Evolutionary conservation across 2,113 vertebrate genomes (phyloP).

Genomic region (Polyodon spathula): DNA sequence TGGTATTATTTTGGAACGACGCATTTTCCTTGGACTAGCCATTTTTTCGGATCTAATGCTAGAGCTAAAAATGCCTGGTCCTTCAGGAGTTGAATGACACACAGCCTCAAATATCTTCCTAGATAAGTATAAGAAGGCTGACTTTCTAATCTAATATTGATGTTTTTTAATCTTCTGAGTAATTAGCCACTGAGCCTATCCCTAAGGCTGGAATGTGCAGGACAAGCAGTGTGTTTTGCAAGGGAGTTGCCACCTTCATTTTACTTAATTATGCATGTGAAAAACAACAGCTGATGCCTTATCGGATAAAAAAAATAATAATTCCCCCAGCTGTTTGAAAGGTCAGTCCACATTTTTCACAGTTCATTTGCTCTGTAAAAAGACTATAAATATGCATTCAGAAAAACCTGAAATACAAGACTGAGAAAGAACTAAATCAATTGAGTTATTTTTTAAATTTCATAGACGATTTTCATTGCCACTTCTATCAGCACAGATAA

Average conservation of each 20-base stretch:
- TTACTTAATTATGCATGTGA: slow-evolving; percentile 1
- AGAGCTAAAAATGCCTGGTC: no score
- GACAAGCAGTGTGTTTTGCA: neutral
- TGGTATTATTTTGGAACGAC: no score
- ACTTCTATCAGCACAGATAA: slow-evolving; percentile 22
- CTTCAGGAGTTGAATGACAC: no score
- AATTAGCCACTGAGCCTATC: neutral
- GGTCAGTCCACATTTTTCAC: neutral
- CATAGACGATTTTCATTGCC: slow-evolving; percentile 33
- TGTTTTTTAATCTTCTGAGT: neutral
- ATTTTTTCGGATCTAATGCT: no score
- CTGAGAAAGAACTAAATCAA: no score
- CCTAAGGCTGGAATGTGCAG: neutral
- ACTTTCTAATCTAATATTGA: neutral
- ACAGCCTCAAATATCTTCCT: no score
- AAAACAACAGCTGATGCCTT: slow-evolving; percentile 9
- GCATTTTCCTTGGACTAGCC: no score
- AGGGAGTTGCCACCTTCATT: neutral
- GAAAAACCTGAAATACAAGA: no score
- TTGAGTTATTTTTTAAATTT: slow-evolving; percentile 34
- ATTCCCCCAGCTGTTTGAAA: neutral
- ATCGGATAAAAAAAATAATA: neutral
- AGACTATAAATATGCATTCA: slow-evolving; percentile 9
- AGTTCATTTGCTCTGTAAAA: no score
- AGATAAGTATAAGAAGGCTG: no score